Evolutionary conservation across 2,888 invertebrate species (phyloP), one percentile per base, ranked within the genome.

Genomic region (Portevinia maculata): DNA sequence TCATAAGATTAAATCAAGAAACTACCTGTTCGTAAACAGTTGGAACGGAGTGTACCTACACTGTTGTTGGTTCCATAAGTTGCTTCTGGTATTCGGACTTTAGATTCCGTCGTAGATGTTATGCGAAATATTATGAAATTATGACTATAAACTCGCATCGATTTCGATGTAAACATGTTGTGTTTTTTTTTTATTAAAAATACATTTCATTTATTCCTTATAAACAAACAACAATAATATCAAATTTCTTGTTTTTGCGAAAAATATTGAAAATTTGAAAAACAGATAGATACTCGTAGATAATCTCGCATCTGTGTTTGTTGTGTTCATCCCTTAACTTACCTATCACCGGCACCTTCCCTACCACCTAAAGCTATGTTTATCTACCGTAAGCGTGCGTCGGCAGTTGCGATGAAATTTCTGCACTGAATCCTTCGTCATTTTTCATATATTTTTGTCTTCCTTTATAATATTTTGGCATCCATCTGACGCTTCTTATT

Each of bases 141-240:
- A 53, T 52, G 70, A 60, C 59, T 70, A 41, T 59, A 44, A 70
- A 81, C 52, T 75, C 75, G 37, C 57, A 70, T 70, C 79, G 69
- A 69, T 70, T 65, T 70, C 52, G 44, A 52, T 52, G 69, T 52
- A 70, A 81, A 65, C 75, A 64, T 37, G 59, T 70, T 64, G 50
- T 44, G 46, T 41, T 50, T 48, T 55, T 39, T 37, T 65, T 71
- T 65, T 67, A 57, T 37, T 50, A 65, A 60, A 65, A 67, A 69
- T 13, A 76, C 30, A 39, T 53, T 34, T 48, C 48, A 39, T 59
- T 65, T 59, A 17, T 60, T 50, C 62, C 30, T 44, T 57, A 46
- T 39, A 15, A 28, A 34, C 34, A 34, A 19, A 62, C 74, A 32
- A 52, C 46, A 55, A 24, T 19, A 46, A 21, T 13, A 9, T 24